Base-by-base conservation (phyloP, 2,113 vertebrate species). In the Tinamus guttatus region DNA sequence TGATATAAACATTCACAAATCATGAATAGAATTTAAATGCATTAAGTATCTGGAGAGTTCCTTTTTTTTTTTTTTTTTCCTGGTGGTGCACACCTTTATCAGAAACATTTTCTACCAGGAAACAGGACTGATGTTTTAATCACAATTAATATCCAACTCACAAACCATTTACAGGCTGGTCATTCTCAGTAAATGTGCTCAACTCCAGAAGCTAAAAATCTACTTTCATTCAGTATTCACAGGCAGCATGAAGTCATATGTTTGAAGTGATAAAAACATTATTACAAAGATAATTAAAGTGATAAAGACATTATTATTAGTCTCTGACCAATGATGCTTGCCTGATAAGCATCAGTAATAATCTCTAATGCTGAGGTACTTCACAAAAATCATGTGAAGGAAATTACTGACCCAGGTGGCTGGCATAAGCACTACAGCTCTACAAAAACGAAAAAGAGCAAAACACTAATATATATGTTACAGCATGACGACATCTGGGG, bases 311-410 rank as follows among this genome's bases (percentile, higher is more conserved):
- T 91, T 70, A 81, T 90, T 95, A 92, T 64, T 89, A 96, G 73
- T 21, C 67, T 93, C 49, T 93, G 87, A 93, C 87, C 87, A 91
- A 65, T 58, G 64, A 80, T 75, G 67, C 24, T 41, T 85, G 64
- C 80, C 67, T 82, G 96, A 97, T 96, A 96, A 96, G 81, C 79
- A 96, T 96, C 94, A 94, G 95, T 77, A 96, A 96, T 97, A 93
- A 96, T 56, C 51, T 74, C 89, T 52, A 71, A 85, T 11, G 43
- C 82, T 63, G 73, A 85, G 62, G 75, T 47, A 85, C 73, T 89
- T 90, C 83, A 93, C 85, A 68, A 79, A 77, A 90, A 84, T 36
- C 56, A 67, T 51, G 62, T 52, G 79, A 84, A 91, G 93, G 81
- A 93, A 97, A 95, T 95, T 40, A 86, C 79, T 90, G 92, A 47